Percentiles rank a stretch among this genome's conserved stretches.
phyloP scores from a whole-genome alignment of 2,113 vertebrate genomes.

The Chrysemys picta region DNA sequence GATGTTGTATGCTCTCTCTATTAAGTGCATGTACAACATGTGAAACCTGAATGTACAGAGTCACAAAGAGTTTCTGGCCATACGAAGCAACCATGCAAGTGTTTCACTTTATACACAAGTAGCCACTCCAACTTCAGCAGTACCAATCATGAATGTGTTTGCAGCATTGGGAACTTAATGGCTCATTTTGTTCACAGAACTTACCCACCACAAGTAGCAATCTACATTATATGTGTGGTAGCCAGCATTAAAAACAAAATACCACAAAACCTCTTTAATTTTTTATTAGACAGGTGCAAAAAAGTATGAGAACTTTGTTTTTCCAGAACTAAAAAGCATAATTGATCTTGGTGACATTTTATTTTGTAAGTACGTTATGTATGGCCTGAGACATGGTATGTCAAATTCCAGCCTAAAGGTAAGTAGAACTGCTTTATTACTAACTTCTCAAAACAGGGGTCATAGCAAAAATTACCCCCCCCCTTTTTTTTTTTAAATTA shows the following conservation, averaged over 20 bases:
- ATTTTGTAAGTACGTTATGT: background rate
- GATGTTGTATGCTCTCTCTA: background rate
- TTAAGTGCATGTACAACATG: background rate
- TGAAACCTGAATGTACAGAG: background rate
- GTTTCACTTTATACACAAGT: background rate
- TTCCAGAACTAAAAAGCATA: background rate
- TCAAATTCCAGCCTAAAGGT: background rate
- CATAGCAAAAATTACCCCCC: background rate
- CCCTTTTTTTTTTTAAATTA: background rate
- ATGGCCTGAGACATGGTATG: background rate
- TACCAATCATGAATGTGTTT: background rate
- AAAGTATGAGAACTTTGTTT: background rate
- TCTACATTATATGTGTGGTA: background rate
- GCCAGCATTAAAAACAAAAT: background rate
- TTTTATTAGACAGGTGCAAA: rapidly evolving
- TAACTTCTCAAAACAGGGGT: background rate
- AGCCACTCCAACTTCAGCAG: background rate
- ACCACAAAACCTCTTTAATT: background rate
- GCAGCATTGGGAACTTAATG: background rate
- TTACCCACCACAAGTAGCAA: background rate
- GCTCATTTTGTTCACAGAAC: background rate
- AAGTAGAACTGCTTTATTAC: background rate
- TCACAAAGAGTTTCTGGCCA: background rate
- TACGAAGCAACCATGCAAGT: background rate
- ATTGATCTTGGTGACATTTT: background rate